Base-by-base conservation (phyloP, 2,888 invertebrate species). In the Epistrophe grossulariae region DNA sequence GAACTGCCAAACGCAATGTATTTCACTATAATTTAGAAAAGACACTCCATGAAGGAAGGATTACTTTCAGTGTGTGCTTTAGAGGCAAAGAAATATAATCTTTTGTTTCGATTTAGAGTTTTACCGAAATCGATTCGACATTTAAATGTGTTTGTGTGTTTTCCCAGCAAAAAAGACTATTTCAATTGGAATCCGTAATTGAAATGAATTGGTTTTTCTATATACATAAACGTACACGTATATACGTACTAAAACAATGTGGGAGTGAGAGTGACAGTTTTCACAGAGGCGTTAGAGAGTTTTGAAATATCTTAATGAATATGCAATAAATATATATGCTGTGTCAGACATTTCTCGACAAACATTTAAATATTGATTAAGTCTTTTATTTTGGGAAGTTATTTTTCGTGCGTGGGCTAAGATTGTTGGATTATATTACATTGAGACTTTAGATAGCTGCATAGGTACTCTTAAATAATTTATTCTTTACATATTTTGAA, bases 341-440 rank as follows among this genome's bases (percentile, higher is more conserved):
- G 19, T 19, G 11, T 11, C 11, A 50, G 50, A 50, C 48, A 50
- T 50, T 50, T 5, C 5, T 6, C 11, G 19, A 17, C 19, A 19
- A 5, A 19, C 11, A 19, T 59, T 59, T 59, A 17, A 35, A 35
- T 59, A 35, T 59, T 38, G 7, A 59, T 59, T 17, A 17, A 59
- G 59, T 1, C 1, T 11, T 59, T 35, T 10, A 11, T 10, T 4
- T 11, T 17, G 24, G 59, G 8, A 17, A 17, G 9, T 10, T 35
- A 38, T 59, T 59, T 59, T 59, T n/a, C 10, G 15, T 59, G 17
- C 35, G 59, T 59, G n/a, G 31, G 31, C n/a, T 57, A 19, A n/a
- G 2, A 8, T n/a, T 45, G n/a, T n/a, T 45, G 45, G 38, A 38
- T 11, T 38, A 38, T 2, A 38, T 8, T 9, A 35, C 35, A 35